Percentiles rank a stretch among this genome's conserved stretches.
phyloP scores from a whole-genome alignment of 2,797 vertebrate genomes.

The Rachycentron canadum region DNA sequence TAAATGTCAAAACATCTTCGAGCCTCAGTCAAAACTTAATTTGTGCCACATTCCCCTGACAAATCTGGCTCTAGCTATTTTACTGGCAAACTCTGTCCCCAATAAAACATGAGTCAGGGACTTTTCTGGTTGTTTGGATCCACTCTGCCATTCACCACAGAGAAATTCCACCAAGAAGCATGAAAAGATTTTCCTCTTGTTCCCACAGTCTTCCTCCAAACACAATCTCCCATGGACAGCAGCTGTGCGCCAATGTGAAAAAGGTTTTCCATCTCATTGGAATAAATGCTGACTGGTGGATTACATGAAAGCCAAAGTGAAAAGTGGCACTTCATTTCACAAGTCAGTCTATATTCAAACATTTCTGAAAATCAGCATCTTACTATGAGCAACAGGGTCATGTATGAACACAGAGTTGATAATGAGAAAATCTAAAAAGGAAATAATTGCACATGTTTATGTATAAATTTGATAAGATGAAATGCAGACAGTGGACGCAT shows the following conservation, averaged over 20 bases:
- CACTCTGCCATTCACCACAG: constrained; percentile 15
- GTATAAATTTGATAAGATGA: no score
- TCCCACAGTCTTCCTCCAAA: constrained; percentile 55
- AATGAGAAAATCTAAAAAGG: not conserved
- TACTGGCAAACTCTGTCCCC: constrained; percentile 26
- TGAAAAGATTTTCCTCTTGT: constrained; percentile 43
- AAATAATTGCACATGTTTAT: not conserved
- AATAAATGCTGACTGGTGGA: constrained; percentile 14
- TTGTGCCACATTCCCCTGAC: constrained; percentile 25
- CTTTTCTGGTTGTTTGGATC: constrained; percentile 31
- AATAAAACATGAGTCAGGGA: constrained; percentile 47
- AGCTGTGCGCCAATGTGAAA: constrained; percentile 34
- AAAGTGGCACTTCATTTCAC: not conserved
- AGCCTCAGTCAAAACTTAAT: not conserved
- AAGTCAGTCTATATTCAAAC: not conserved
- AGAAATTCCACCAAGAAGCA: constrained; percentile 41
- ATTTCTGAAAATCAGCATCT: not conserved
- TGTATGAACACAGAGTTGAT: not conserved
- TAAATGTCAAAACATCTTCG: constrained; percentile 11
- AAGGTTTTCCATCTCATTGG: constrained; percentile 1
- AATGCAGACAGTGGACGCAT: no score
- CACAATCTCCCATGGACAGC: constrained; percentile 39
- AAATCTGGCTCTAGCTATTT: not conserved
- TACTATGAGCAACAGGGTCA: not conserved
- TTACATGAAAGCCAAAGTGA: constrained; percentile 6